These are phyloP conservation scores for Belgica antarctica DNA, from an alignment of 2,888 invertebrate species.

Conservation along the genomic window DNA sequence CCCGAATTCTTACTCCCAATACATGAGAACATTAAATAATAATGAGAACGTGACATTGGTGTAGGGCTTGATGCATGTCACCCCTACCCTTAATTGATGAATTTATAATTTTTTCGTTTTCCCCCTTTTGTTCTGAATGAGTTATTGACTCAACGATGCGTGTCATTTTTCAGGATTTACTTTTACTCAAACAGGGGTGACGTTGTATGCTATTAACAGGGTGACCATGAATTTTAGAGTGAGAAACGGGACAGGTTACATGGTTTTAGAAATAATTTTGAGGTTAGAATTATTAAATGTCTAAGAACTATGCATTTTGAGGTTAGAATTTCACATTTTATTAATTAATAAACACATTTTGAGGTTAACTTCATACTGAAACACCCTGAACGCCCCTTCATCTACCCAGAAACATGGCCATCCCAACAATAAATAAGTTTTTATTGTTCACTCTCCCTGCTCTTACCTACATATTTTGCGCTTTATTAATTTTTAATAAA, in stretches of 20 bases:
- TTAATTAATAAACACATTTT: too few relatives aligned
- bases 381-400: too few relatives aligned
- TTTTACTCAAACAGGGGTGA: neutral
- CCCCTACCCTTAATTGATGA: slow-evolving; percentile 36
- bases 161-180: slow-evolving; percentile 14
- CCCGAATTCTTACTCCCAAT: neutral
- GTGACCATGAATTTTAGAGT: too few relatives aligned
- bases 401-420: too few relatives aligned
- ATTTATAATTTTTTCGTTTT: slow-evolving; percentile 28
- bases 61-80: slow-evolving; percentile 10
- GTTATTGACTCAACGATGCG: slow-evolving; percentile 27
- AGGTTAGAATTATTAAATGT: too few relatives aligned
- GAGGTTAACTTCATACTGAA: too few relatives aligned
- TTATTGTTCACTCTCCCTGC: slow-evolving; percentile 30
- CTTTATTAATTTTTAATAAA: slow-evolving; percentile 40
- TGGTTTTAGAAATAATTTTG: too few relatives aligned
- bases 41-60: slow-evolving; percentile 36
- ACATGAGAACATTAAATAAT: slow-evolving; percentile 7
- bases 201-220: neutral
- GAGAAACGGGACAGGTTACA: slow-evolving; percentile 2
- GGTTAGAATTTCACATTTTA: too few relatives aligned
- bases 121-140: slow-evolving; percentile 1
- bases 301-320: too few relatives aligned
- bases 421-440: slow-evolving; percentile 40
- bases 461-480: slow-evolving; percentile 33